These are phyloP conservation scores for Progne subis DNA, from an alignment of 2,113 vertebrate species.

Conservation along the genomic window DNA sequence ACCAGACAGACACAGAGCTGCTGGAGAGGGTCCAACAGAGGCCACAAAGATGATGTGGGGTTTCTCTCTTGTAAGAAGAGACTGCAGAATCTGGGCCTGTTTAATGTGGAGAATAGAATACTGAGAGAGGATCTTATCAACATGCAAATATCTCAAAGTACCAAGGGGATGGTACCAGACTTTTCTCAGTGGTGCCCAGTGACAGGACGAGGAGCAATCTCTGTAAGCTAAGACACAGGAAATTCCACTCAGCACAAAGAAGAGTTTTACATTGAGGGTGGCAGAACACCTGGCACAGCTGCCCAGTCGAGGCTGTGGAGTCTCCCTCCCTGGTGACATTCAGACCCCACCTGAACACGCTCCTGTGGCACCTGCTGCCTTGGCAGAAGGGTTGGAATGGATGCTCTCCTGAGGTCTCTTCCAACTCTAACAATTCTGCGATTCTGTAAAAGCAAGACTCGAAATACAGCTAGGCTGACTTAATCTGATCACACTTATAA, in stretches of 20 bases:
- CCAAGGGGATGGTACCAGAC: neutral
- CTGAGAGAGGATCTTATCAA: neutral
- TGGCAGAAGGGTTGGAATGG: neutral
- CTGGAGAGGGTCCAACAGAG: neutral
- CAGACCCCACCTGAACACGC: fast-evolving
- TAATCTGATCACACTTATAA: neutral
- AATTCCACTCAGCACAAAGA: fast-evolving
- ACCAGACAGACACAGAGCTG: neutral
- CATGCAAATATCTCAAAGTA: neutral
- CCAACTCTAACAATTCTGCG: neutral
- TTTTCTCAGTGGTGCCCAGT: neutral
- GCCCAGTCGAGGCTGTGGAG: too few species aligned
- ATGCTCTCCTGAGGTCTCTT: neutral
- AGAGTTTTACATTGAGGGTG: neutral
- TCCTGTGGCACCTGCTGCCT: neutral
- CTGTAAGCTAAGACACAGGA: neutral
- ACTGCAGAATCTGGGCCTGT: neutral
- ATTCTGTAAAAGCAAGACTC: neutral
- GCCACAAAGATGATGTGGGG: neutral
- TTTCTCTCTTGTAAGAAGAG: neutral
- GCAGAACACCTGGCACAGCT: neutral
- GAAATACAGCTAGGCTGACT: neutral
- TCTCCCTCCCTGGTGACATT: neutral
- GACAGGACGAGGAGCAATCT: fast-evolving
- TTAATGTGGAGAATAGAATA: neutral